Percentiles rank a stretch among this genome's conserved stretches.
Conservation (phyloP, 2,113 vertebrate species). For the Bufo bufo region DNA sequence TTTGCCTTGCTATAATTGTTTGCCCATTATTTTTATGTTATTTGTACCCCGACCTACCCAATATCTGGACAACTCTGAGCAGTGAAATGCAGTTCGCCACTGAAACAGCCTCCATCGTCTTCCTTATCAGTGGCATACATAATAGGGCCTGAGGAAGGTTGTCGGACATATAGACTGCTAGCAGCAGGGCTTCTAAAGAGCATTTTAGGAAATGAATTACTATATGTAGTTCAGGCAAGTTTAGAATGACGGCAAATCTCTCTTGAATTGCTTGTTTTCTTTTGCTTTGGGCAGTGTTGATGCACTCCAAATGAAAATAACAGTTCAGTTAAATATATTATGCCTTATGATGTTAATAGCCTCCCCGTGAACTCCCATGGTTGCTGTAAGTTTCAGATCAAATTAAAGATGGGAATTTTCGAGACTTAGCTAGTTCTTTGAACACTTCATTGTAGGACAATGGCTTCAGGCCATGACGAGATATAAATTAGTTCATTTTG, state of each 20-base stretch:
- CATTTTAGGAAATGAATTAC: neutral
- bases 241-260: neutral
- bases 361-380: slow-evolving; percentile 51
- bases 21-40: no score
- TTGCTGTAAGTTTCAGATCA: slow-evolving; percentile 53
- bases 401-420: slow-evolving; percentile 43
- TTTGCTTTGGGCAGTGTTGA: slow-evolving; percentile 31
- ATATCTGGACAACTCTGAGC: no score
- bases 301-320: slow-evolving; percentile 42
- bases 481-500: slow-evolving; percentile 47
- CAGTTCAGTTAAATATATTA: slow-evolving; percentile 44
- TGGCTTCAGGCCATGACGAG: slow-evolving; percentile 43
- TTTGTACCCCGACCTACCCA: neutral
- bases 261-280: neutral
- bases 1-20: neutral
- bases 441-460: slow-evolving; percentile 51
- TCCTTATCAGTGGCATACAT: neutral
- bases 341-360: slow-evolving; percentile 46
- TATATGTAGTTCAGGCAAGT: neutral
- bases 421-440: slow-evolving; percentile 33
- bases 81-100: no score
- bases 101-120: neutral
- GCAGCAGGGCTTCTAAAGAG: neutral
- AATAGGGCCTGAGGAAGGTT: neutral
- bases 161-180: neutral